These are phyloP conservation scores for Galerucella pusilla DNA, from an alignment of 2,888 invertebrate species.

Conservation along the genomic window DNA sequence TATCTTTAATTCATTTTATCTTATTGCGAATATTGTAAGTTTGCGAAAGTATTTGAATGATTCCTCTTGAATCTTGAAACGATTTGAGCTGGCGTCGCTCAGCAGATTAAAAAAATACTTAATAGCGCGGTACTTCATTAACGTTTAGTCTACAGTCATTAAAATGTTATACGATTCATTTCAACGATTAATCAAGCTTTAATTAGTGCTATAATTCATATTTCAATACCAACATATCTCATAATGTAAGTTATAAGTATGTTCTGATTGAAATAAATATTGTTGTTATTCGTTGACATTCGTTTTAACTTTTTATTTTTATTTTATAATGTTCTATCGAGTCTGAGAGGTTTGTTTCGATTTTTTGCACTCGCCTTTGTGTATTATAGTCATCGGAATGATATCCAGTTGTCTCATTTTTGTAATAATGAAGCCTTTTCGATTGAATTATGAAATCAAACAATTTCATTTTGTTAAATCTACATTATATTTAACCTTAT, in stretches of 20 bases:
- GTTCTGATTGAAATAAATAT: slow-evolving; percentile 20
- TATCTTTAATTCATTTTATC: neutral
- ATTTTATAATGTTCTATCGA: neutral
- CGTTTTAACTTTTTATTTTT: slow-evolving; percentile 1
- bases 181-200: slow-evolving; percentile 30
- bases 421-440: too few relatives aligned
- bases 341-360: neutral
- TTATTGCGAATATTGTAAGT: neutral
- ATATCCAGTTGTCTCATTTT: too few relatives aligned
- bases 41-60: neutral
- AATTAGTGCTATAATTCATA: slow-evolving; percentile 33
- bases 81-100: slow-evolving; percentile 25
- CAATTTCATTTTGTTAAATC: too few relatives aligned
- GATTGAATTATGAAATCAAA: too few relatives aligned
- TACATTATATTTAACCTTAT: too few relatives aligned
- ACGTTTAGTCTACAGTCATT: slow-evolving; percentile 32
- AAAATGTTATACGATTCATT: slow-evolving; percentile 32
- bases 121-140: slow-evolving; percentile 31
- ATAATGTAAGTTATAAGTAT: slow-evolving; percentile 34
- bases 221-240: slow-evolving; percentile 36
- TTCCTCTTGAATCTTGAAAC: slow-evolving; percentile 1
- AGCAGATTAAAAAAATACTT: slow-evolving; percentile 25
- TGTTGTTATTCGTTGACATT: slow-evolving; percentile 21
- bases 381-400: too few relatives aligned
- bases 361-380: too few relatives aligned